These are phyloP conservation scores for Halisarca cf. caerulea DNA, from an alignment of 37 sponge, comb jelly and placozoan species.

Conservation along the genomic window DNA sequence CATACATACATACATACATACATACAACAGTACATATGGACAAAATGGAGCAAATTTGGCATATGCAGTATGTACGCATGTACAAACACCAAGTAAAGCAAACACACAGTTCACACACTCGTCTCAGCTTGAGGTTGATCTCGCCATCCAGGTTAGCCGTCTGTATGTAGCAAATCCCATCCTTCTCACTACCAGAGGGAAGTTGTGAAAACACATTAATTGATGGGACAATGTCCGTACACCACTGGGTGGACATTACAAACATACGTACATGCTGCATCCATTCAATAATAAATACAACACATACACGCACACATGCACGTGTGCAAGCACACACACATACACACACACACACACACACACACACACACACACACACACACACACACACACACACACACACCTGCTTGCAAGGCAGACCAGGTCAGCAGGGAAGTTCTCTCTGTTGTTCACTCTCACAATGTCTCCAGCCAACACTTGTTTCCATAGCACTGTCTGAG, in stretches of 20 bases:
- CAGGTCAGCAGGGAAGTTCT: conserved; percentile 84
- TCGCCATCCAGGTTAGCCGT: conserved; percentile 77
- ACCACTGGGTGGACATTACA: neutral
- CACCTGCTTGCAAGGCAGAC: conserved; percentile 73
- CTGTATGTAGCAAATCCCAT: conserved; percentile 49
- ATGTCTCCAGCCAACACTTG: conserved; percentile 77
- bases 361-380: neutral
- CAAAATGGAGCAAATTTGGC: too few relatives aligned
- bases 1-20: neutral
- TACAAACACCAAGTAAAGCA: too few relatives aligned
- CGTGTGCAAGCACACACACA: too few relatives aligned
- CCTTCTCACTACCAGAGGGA: neutral
- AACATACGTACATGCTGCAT: neutral
- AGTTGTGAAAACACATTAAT: neutral
- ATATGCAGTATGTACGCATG: too few relatives aligned
- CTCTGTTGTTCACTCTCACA: conserved; percentile 58
- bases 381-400: neutral
- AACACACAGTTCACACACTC: conserved; percentile 13
- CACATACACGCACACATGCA: too few relatives aligned
- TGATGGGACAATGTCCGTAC: neutral
- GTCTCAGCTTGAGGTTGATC: conserved; percentile 65
- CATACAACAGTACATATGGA: neutral
- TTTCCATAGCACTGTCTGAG: conserved; percentile 4
- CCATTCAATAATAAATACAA: too few relatives aligned
- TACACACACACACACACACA: too few relatives aligned